A percentile compares a stretch with the other conserved stretches of the same genome.
Conservation (phyloP, 2,888 invertebrate species). For the Melieria crassipennis region DNA sequence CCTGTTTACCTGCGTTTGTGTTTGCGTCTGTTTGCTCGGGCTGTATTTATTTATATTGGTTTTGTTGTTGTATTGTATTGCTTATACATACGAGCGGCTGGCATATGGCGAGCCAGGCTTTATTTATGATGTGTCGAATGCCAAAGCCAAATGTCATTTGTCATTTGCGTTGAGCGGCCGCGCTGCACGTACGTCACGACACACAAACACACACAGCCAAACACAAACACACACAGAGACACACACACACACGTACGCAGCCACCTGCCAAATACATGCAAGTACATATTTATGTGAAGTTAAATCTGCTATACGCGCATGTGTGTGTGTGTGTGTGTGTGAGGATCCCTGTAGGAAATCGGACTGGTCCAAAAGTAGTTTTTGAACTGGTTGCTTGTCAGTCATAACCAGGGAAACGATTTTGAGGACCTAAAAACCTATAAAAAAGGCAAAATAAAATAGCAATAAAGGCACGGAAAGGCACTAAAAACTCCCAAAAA, state of each 20-base stretch:
- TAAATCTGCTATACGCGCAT: too few species aligned
- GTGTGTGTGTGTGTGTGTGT: not conserved
- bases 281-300: not conserved
- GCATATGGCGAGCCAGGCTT: not conserved
- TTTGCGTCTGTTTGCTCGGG: not conserved
- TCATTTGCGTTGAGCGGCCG: conserved; percentile 16
- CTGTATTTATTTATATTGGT: not conserved
- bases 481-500: too few species aligned
- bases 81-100: too few species aligned
- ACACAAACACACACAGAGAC: conserved; percentile 9
- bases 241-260: conserved; percentile 3
- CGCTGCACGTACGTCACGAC: not conserved
- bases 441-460: too few species aligned
- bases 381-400: too few species aligned
- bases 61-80: not conserved
- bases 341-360: too few species aligned
- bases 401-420: too few species aligned
- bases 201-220: conserved; percentile 11
- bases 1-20: not conserved
- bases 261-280: not conserved
- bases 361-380: too few species aligned
- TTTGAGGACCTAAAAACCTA: too few species aligned
- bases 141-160: conserved; percentile 33
- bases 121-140: conserved; percentile 37
- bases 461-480: too few species aligned